Percentiles rank a stretch among this genome's conserved stretches.
Evolutionary conservation across 2,113 vertebrate genomes (phyloP).

Genomic region (Pollimyrus isidori): DNA sequence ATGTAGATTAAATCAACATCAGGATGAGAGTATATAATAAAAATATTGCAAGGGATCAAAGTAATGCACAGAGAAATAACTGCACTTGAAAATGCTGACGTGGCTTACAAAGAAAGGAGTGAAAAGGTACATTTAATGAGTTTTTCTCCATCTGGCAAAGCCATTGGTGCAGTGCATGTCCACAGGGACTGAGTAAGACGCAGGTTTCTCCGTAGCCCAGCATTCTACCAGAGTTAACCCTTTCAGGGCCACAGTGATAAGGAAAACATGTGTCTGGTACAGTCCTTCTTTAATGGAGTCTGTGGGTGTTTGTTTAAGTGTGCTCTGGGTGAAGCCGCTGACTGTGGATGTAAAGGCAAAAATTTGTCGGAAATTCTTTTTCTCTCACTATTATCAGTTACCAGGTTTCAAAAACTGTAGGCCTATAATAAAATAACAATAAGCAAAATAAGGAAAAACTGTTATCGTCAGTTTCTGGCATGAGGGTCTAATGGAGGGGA

Average conservation of each 20-base stretch:
- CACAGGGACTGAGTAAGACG: background rate
- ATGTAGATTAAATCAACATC: background rate
- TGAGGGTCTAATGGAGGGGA: background rate
- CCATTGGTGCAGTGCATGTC: background rate
- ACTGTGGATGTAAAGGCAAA: background rate
- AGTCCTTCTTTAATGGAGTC: background rate
- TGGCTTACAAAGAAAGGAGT: background rate
- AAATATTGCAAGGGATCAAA: background rate
- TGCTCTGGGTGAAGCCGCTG: background rate
- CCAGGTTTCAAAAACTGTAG: background rate
- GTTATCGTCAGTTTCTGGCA: background rate
- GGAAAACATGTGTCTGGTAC: background rate
- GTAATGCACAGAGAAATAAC: background rate
- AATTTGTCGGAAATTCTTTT: background rate
- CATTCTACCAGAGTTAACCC: background rate
- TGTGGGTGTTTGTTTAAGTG: background rate
- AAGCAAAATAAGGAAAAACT: background rate
- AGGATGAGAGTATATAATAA: background rate
- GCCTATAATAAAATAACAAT: background rate
- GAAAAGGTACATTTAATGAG: background rate
- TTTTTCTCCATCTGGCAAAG: slow-evolving; percentile 2
- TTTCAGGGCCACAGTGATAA: background rate
- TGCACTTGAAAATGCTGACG: background rate
- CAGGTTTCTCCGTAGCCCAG: background rate
- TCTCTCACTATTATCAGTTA: background rate